These are phyloP conservation scores for Amblyjoppa proteus DNA, from an alignment of 2,888 invertebrate genomes.

Conservation along the genomic window DNA sequence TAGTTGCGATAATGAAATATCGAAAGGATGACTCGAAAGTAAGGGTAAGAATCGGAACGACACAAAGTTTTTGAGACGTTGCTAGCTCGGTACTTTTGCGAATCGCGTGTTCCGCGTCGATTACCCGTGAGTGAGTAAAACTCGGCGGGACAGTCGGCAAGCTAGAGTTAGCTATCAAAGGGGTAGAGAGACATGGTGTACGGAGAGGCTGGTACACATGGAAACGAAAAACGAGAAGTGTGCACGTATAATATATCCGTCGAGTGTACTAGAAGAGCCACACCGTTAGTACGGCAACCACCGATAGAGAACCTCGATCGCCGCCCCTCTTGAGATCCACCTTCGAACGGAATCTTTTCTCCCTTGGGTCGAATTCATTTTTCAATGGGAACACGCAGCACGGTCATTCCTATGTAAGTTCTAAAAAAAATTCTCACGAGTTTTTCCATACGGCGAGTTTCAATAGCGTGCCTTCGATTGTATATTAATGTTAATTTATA, in stretches of 20 bases:
- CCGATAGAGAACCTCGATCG: conserved; percentile 33
- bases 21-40: background rate
- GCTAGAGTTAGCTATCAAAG: conserved; percentile 13
- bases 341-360: conserved; percentile 34
- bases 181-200: conserved; percentile 1
- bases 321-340: conserved; percentile 42
- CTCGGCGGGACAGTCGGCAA: conserved; percentile 12
- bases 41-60: background rate
- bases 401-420: background rate
- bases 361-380: conserved; percentile 47
- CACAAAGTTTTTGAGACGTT: conserved; percentile 54
- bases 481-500: no score
- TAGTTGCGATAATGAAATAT: background rate
- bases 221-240: conserved; percentile 8
- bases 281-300: conserved; percentile 7
- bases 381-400: conserved; percentile 37
- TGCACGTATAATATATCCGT: conserved; percentile 50
- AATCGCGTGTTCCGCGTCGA: conserved; percentile 64
- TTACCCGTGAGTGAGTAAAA: conserved; percentile 50
- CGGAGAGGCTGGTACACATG: conserved; percentile 28
- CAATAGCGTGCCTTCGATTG: no score
- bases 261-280: conserved; percentile 38
- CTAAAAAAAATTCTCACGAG: conserved; percentile 7
- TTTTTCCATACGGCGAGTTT: background rate
- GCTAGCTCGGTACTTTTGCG: conserved; percentile 17